Evolutionary conservation across 2,888 invertebrate species (phyloP).

Genomic region (Dastarcus helophoroides): DNA sequence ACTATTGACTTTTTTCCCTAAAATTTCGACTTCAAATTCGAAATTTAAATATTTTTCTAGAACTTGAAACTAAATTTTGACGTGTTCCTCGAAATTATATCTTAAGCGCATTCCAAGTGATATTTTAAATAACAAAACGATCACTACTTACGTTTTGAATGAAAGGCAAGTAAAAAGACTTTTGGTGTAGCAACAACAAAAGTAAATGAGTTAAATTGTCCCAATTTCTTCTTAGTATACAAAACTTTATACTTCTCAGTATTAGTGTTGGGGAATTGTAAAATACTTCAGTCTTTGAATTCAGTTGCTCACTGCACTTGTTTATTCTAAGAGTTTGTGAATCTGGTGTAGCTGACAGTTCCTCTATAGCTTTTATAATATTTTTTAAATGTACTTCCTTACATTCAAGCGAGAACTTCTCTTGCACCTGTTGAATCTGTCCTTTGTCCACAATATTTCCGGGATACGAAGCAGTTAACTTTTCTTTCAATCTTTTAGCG

Average conservation of each 20-base stretch:
- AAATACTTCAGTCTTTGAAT: slow-evolving; percentile 4
- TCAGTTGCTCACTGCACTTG: slow-evolving; percentile 6
- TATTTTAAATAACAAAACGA: no score
- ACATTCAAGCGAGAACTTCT: not conserved
- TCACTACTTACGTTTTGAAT: slow-evolving; percentile 8
- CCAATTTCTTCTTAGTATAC: slow-evolving; percentile 18
- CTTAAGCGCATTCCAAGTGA: no score
- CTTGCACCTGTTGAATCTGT: not conserved
- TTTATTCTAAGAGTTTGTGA: slow-evolving; percentile 1
- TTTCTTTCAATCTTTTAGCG: not conserved
- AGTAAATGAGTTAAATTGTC: slow-evolving; percentile 16
- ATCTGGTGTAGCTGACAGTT: slow-evolving; percentile 7
- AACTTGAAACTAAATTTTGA: no score
- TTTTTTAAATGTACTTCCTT: slow-evolving; percentile 4
- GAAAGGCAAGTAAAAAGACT: slow-evolving; percentile 7
- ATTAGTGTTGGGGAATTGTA: slow-evolving; percentile 14
- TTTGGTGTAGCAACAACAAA: slow-evolving; percentile 14
- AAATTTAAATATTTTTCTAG: no score
- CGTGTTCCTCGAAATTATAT: slow-evolving; percentile 3
- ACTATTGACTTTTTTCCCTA: no score
- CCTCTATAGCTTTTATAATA: slow-evolving; percentile 9
- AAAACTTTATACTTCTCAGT: slow-evolving; percentile 16
- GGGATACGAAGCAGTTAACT: not conserved
- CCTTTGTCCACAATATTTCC: not conserved
- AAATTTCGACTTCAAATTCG: no score